Conservation (phyloP, 2,797 vertebrate species). For the Limosa lapponica region DNA sequence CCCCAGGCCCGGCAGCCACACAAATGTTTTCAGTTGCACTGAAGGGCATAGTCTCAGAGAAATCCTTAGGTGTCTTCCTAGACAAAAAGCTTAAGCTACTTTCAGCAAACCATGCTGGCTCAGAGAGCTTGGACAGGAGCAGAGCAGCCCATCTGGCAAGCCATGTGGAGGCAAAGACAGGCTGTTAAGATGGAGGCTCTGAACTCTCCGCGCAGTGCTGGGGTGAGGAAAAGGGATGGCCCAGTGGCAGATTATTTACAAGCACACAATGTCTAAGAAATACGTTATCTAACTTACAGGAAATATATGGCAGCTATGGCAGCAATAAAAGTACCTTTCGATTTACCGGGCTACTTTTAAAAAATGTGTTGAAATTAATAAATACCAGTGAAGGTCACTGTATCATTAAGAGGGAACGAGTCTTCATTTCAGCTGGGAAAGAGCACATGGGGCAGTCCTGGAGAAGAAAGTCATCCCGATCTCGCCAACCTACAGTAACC, state of each 20-base stretch:
- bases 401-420: accelerated
- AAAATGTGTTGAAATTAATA: not conserved
- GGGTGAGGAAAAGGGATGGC: not conserved
- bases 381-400: not conserved
- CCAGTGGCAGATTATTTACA: not conserved
- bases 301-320: not conserved
- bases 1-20: accelerated
- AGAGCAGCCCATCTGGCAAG: not conserved
- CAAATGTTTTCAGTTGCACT: not conserved
- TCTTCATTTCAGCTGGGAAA: not conserved
- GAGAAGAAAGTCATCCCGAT: not conserved
- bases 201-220: not conserved
- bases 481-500: not conserved
- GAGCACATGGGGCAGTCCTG: not conserved
- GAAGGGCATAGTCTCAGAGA: not conserved
- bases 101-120: not conserved
- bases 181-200: not conserved
- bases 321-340: not conserved
- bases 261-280: not conserved
- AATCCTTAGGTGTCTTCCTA: not conserved
- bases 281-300: not conserved
- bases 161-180: not conserved
- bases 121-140: not conserved
- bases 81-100: not conserved
- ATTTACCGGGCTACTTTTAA: not conserved